These are phyloP conservation scores for Augochlorella aurata DNA, from an alignment of 2,888 invertebrate species.

Conservation along the genomic window DNA sequence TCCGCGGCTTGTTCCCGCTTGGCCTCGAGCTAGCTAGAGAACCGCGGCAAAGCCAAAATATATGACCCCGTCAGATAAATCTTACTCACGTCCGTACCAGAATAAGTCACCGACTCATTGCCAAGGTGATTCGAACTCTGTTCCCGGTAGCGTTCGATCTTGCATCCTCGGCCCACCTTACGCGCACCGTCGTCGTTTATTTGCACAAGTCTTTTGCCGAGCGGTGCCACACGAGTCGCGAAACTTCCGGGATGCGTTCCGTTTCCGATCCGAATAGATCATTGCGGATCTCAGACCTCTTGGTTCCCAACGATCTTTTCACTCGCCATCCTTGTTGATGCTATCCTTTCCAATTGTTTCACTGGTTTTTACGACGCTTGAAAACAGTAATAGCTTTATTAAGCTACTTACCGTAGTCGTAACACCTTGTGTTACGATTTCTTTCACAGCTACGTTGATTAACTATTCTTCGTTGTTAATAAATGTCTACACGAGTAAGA, in stretches of 20 bases:
- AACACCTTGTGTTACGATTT: no score
- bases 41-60: slow-evolving; percentile 50
- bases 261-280: neutral
- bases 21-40: slow-evolving; percentile 33
- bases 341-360: no score
- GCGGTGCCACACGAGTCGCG: neutral
- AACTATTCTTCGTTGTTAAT: no score
- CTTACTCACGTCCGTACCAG: slow-evolving; percentile 63
- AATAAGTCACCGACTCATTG: slow-evolving; percentile 71
- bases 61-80: slow-evolving; percentile 60
- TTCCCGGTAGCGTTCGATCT: slow-evolving; percentile 39
- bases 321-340: no score
- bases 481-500: no score
- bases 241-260: slow-evolving; percentile 5
- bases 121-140: slow-evolving; percentile 68
- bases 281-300: neutral
- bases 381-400: no score
- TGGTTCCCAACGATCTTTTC: no score
- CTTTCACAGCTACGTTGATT: no score
- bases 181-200: neutral
- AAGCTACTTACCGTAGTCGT: no score
- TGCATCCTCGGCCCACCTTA: neutral
- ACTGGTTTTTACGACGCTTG: no score
- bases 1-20: slow-evolving; percentile 22
- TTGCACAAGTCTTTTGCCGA: neutral